Evolutionary conservation across 2,113 vertebrate species (phyloP).

Genomic region (Heteronetta atricapilla): DNA sequence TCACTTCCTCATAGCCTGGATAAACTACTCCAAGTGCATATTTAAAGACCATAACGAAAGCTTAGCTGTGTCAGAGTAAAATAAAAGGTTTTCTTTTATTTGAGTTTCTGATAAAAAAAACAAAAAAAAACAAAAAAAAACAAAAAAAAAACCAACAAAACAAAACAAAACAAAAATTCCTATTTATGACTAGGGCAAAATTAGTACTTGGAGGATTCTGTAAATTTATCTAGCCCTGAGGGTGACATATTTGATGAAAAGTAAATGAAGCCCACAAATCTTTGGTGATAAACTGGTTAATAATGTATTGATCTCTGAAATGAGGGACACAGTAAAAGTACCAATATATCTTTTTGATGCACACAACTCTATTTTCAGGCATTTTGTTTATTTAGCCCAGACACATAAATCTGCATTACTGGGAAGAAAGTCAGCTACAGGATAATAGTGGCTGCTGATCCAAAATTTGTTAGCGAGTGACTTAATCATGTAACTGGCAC

Average conservation of each 20-base stretch:
- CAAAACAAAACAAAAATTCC: neutral
- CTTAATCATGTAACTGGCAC: neutral
- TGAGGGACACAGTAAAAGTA: neutral
- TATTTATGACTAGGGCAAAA: neutral
- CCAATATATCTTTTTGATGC: neutral
- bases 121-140: too few species aligned
- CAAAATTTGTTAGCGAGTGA: neutral
- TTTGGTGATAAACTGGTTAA: conserved; percentile 37
- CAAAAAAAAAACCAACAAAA: too few species aligned
- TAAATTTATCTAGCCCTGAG: neutral
- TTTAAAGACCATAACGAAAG: neutral
- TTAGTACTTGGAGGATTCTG: neutral
- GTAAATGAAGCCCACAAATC: conserved; percentile 40
- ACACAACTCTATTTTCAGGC: neutral
- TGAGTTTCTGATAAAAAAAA: neutral
- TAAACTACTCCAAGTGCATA: neutral
- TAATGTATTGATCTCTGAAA: conserved; percentile 34
- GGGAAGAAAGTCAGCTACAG: neutral
- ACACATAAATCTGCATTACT: neutral
- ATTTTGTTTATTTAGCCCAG: neutral
- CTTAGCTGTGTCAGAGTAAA: neutral
- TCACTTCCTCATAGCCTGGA: neutral
- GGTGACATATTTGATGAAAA: neutral
- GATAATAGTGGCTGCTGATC: neutral
- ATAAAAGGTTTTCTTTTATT: neutral